These are phyloP conservation scores for Oreortyx pictus DNA, from an alignment of 2,797 vertebrate species.

Conservation along the genomic window DNA sequence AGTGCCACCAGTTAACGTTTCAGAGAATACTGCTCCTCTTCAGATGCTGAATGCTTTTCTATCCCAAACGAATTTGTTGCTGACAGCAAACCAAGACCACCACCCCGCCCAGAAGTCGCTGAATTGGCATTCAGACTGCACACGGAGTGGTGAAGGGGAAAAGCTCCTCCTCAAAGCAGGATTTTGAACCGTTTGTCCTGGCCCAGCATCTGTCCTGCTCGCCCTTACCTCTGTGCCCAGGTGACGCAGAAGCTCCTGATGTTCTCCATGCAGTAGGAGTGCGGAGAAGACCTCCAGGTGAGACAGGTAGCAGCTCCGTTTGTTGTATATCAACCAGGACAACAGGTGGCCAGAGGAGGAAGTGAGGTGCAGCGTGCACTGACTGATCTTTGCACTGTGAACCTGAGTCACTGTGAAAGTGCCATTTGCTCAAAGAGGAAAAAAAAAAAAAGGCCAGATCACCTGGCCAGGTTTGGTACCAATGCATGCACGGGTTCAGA, in stretches of 20 bases:
- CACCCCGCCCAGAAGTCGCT: background rate
- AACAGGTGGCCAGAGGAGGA: background rate
- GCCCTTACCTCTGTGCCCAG: constrained; percentile 17
- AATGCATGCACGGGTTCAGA: fast-evolving
- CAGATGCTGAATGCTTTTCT: background rate
- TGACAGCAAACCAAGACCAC: background rate
- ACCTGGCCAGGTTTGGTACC: background rate
- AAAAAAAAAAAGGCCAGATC: background rate
- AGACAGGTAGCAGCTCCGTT: fast-evolving
- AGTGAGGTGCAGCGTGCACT: background rate
- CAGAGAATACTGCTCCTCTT: constrained; percentile 6
- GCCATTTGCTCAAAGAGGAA: background rate
- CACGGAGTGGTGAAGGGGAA: background rate
- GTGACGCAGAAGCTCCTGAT: background rate
- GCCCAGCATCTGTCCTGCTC: background rate
- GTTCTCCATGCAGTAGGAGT: background rate
- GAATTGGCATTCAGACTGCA: background rate
- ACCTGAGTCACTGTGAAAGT: too few relatives aligned
- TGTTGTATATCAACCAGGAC: background rate
- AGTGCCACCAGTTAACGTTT: constrained; percentile 49
- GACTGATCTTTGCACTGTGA: background rate
- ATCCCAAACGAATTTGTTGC: constrained; percentile 29
- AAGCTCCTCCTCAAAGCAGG: background rate
- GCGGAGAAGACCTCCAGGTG: background rate
- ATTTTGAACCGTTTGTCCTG: background rate